phyloP scores from a whole-genome alignment of 2,888 invertebrate genomes.

The Megalurothrips usitatus region DNA sequence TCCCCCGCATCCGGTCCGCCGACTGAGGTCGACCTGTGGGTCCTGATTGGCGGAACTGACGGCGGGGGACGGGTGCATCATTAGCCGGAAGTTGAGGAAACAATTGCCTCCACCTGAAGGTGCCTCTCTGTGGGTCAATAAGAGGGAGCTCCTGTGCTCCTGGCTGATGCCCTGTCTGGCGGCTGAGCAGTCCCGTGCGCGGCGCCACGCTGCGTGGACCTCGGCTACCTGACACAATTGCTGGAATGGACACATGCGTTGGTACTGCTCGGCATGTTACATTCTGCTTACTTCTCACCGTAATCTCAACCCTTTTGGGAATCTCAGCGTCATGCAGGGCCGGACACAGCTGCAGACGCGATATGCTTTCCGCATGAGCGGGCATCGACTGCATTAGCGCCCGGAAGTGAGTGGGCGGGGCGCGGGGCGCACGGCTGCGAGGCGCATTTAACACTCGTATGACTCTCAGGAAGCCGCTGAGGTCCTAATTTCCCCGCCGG shows the following conservation, averaged over 20 bases:
- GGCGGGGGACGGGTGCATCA: not conserved
- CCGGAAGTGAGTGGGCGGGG: not conserved
- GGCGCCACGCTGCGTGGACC: no score
- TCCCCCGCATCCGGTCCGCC: not conserved
- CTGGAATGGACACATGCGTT: no score
- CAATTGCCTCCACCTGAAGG: not conserved
- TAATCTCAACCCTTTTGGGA: not conserved
- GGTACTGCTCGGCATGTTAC: no score
- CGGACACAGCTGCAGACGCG: not conserved
- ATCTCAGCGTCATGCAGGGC: not conserved
- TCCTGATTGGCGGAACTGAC: conserved; percentile 1
- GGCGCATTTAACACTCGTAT: no score
- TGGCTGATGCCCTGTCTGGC: no score
- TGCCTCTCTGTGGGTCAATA: no score
- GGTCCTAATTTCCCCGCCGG: conserved; percentile 5
- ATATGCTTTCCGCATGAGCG: not conserved
- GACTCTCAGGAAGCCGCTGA: not conserved
- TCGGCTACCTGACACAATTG: no score
- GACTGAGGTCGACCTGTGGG: not conserved
- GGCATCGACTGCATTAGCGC: not conserved
- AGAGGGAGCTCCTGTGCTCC: no score
- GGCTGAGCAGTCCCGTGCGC: no score
- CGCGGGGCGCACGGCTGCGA: not conserved
- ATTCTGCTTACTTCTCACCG: no score
- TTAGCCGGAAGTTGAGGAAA: not conserved